Conservation (phyloP, 2,888 invertebrate species). For the Lasioglossum figueresi region DNA sequence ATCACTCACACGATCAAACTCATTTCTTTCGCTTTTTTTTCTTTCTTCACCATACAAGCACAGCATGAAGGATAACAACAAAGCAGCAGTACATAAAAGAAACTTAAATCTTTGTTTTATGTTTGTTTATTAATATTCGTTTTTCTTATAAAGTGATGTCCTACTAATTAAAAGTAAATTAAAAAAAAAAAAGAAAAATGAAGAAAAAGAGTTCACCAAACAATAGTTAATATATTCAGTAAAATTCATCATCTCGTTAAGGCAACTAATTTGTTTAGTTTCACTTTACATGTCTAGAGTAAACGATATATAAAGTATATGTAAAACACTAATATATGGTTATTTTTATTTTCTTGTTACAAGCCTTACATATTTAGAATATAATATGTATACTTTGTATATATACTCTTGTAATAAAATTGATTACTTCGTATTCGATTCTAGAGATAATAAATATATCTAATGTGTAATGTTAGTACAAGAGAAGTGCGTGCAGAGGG, state of each 20-base stretch:
- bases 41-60: conserved; percentile 57
- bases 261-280: conserved; percentile 82
- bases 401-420: conserved; percentile 84
- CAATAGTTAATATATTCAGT: conserved; percentile 76
- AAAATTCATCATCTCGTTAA: conserved; percentile 77
- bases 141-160: conserved; percentile 77
- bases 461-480: conserved; percentile 83
- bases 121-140: conserved; percentile 76
- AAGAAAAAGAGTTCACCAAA: conserved; percentile 73
- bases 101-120: conserved; percentile 66
- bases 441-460: conserved; percentile 83
- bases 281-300: conserved; percentile 81
- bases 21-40: conserved; percentile 49
- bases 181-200: conserved; percentile 73
- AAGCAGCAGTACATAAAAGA: conserved; percentile 69
- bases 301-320: conserved; percentile 83
- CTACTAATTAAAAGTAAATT: conserved; percentile 77
- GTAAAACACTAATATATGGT: conserved; percentile 84
- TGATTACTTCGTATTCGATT: conserved; percentile 81
- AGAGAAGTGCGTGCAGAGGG: conserved; percentile 84
- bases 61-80: conserved; percentile 70
- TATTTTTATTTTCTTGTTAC: conserved; percentile 84
- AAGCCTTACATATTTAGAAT: conserved; percentile 84
- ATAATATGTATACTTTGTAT: conserved; percentile 83
- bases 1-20: conserved; percentile 60